A percentile compares a stretch with the other conserved stretches of the same genome.
These are phyloP conservation scores for Hypotaenidia philippensis DNA, from an alignment of 2,797 vertebrate species.

Conservation along the genomic window DNA sequence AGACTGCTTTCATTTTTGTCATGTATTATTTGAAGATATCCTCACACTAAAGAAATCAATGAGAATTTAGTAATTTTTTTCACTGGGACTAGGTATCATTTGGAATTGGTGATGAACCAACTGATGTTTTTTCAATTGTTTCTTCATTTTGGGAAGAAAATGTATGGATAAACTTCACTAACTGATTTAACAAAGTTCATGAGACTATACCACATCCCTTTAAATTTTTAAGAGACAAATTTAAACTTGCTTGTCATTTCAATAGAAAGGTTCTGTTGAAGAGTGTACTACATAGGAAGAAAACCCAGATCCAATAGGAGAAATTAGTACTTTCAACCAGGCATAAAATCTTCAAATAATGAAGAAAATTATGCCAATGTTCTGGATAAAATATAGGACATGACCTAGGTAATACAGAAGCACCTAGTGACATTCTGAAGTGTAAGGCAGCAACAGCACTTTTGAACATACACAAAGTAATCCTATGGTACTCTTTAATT, in stretches of 20 bases:
- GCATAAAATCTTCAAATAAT: background rate
- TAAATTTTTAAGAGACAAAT: background rate
- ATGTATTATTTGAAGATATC: background rate
- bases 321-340: background rate
- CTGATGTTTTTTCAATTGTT: background rate
- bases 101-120: background rate
- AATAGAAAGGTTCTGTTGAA: background rate
- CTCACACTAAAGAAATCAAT: background rate
- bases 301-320: background rate
- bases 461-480: background rate
- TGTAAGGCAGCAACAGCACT: background rate
- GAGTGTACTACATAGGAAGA: too few relatives aligned
- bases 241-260: background rate
- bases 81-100: background rate
- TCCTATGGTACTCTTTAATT: too few relatives aligned
- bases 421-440: background rate
- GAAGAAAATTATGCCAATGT: background rate
- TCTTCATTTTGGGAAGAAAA: background rate
- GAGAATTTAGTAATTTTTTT: background rate
- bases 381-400: background rate
- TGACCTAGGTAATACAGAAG: background rate
- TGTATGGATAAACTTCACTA: rapidly evolving
- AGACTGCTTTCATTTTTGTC: background rate
- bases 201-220: background rate
- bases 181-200: background rate